phyloP scores from a whole-genome alignment of 2,888 invertebrate genomes.

The Brachypalpus laphriformis region DNA sequence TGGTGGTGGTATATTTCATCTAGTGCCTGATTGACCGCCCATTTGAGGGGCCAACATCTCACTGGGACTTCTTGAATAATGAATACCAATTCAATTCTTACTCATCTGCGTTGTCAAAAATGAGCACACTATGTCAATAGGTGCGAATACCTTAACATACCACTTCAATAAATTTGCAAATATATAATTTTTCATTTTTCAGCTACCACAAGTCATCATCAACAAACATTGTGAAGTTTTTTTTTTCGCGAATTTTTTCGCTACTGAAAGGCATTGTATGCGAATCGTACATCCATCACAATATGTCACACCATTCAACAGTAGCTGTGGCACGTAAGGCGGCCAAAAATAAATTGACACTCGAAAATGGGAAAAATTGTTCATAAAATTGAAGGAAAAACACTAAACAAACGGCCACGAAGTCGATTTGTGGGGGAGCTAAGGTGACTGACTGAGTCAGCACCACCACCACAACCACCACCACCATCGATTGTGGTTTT shows the following conservation, averaged over 20 bases:
- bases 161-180: slow-evolving; percentile 5
- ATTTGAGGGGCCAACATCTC: background rate
- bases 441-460: slow-evolving; percentile 33
- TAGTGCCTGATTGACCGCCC: background rate
- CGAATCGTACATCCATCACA: slow-evolving; percentile 12
- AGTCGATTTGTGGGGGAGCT: slow-evolving; percentile 7
- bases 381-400: slow-evolving; percentile 37
- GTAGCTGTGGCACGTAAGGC: slow-evolving; percentile 9
- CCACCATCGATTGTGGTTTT: background rate
- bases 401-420: background rate
- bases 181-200: background rate
- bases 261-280: background rate
- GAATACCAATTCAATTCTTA: background rate
- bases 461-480: background rate
- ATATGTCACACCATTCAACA: slow-evolving; percentile 9
- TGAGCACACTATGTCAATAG: background rate
- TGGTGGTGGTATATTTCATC: no score
- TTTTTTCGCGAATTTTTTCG: background rate
- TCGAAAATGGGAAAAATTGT: slow-evolving; percentile 19
- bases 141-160: background rate
- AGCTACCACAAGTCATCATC: background rate
- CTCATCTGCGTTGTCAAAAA: slow-evolving; percentile 1
- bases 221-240: background rate
- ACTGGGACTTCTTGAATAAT: background rate
- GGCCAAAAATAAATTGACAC: slow-evolving; percentile 42